These are phyloP conservation scores for Borostomias antarcticus DNA, from an alignment of 2,797 vertebrate genomes.

Conservation along the genomic window DNA sequence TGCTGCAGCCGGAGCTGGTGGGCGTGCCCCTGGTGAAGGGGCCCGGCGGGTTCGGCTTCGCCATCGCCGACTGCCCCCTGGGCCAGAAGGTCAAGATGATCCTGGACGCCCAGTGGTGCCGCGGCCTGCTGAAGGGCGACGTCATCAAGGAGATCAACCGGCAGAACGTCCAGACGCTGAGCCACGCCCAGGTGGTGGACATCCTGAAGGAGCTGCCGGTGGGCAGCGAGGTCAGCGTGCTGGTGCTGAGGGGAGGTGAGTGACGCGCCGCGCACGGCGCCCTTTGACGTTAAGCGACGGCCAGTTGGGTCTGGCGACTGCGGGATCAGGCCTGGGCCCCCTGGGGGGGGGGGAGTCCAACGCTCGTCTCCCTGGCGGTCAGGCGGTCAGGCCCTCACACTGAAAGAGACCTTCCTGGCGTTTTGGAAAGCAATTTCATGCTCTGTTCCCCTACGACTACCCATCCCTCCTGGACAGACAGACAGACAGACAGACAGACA, in stretches of 20 bases:
- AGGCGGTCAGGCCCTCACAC: constrained; percentile 3
- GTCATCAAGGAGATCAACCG: constrained; percentile 96
- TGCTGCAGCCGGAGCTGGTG: constrained; percentile 89
- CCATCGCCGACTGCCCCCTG: constrained; percentile 92
- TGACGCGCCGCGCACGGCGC: no score
- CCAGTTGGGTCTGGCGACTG: no score
- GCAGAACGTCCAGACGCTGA: constrained; percentile 92
- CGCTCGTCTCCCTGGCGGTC: neutral
- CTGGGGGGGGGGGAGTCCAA: no score
- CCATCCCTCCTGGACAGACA: constrained; percentile 48
- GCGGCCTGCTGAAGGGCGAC: constrained; percentile 92
- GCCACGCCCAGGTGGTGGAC: constrained; percentile 95
- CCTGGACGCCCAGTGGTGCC: constrained; percentile 97
- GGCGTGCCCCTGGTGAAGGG: constrained; percentile 90
- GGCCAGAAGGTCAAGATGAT: constrained; percentile 99
- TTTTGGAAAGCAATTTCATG: constrained; percentile 69
- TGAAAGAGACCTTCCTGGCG: constrained; percentile 38
- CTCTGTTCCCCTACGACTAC: constrained; percentile 44
- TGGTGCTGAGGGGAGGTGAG: constrained; percentile 92
- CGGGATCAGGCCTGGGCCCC: no score
- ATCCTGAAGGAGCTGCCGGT: constrained; percentile 94
- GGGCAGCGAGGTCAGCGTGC: constrained; percentile 90
- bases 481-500: constrained; percentile 35
- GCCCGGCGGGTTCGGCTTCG: constrained; percentile 95
- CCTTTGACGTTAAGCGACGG: no score